Evolutionary conservation across 2,797 vertebrate genomes (phyloP), one percentile per base, ranked within the genome.

Genomic region (Haliaeetus albicilla): DNA sequence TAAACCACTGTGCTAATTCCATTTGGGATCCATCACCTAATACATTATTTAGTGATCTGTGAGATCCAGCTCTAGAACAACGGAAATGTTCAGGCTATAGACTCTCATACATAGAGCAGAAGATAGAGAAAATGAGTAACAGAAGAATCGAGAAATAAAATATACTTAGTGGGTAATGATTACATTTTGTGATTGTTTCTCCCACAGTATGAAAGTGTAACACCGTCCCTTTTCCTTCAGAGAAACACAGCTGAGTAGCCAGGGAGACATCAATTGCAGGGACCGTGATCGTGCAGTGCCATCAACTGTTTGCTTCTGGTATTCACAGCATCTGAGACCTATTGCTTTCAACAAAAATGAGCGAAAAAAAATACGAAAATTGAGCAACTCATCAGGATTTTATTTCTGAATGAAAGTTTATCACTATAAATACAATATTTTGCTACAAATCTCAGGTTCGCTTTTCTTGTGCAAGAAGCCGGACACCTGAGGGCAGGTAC

Each of bases 271-370:
- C 68, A 15, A 1, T 18, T 46, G 51, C 70, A 49, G 60, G 53
- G 82, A 83, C 71, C n/a, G 74, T 3, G 71, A 93, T 92, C 78
- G 2, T 18, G 87, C 82, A 97, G 89, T 91, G 96, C 94, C 96
- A 95, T 89, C 95, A 87, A 27, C 91, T 56, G 93, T 86, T 61
- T 68, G 35, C 43, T 78, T 41, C 73, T 83, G 90, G 92, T 87
- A 96, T 31, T 57, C 83, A 33, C 88, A 84, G 59, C 56, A 23
- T 24, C 54, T 4, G 25, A 81, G 11, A 60, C 27, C 31, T 9
- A 20, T 1, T 18, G 43, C 73, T 81, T 57, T n/a, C 49, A 60
- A 54, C 18, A 68, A 9, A 69, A 90, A 67, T 0, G 12, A 76
- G 15, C 1, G 0, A 5, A 43, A 75, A 68, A 37, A 63, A 35